Conservation (phyloP, 2,113 vertebrate genomes). For the Paramisgurnus dabryanus region DNA sequence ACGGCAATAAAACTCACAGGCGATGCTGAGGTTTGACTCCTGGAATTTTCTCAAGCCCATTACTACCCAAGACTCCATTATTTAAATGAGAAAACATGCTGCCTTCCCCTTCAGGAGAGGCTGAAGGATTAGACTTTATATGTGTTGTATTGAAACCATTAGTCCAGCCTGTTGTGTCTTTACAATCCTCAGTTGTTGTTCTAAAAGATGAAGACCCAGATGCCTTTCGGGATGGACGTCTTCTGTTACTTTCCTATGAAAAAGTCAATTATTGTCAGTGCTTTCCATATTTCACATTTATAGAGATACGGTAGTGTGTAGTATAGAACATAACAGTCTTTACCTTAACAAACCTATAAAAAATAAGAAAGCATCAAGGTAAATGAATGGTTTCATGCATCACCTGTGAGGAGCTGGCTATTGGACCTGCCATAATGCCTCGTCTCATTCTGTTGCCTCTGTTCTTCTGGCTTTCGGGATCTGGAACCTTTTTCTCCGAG, state of each 20-base stretch:
- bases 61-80: conserved; percentile 1
- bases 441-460: conserved; percentile 74
- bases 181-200: conserved; percentile 44
- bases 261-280: not conserved
- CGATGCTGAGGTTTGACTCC: conserved; percentile 25
- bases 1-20: conserved; percentile 57
- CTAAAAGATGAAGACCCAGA: not conserved
- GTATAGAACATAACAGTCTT: too few relatives aligned
- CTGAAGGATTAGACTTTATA: conserved; percentile 5
- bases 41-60: conserved; percentile 40
- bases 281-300: too few relatives aligned
- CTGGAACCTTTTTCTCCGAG: conserved; percentile 61
- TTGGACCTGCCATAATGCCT: conserved; percentile 83
- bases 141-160: not conserved
- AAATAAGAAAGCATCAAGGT: not conserved
- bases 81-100: not conserved
- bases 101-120: conserved; percentile 10
- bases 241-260: conserved; percentile 78
- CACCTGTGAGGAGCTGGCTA: conserved; percentile 76
- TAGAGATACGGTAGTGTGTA: too few relatives aligned
- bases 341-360: too few relatives aligned
- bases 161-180: conserved; percentile 52
- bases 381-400: not conserved
- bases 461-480: conserved; percentile 67
- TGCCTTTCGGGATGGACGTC: conserved; percentile 61